These are phyloP conservation scores for Probosciger aterrimus DNA, from an alignment of 2,113 vertebrate genomes.

Conservation along the genomic window DNA sequence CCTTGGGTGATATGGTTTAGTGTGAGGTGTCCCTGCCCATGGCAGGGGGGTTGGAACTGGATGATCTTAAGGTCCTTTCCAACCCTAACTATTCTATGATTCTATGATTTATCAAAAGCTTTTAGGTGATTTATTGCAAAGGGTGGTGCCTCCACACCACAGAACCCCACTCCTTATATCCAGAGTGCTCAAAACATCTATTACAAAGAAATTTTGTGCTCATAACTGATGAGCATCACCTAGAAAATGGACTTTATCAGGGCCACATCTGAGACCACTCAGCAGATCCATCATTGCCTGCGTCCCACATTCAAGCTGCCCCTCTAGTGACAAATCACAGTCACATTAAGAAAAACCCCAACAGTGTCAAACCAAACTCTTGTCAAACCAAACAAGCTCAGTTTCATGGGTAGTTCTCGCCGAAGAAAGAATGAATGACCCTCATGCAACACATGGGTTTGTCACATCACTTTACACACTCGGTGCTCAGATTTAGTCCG, in stretches of 20 bases:
- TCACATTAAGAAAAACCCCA: background rate
- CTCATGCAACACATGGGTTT: background rate
- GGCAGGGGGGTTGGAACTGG: too few species aligned
- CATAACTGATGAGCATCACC: background rate
- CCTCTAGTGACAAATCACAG: too few species aligned
- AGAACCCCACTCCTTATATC: too few species aligned
- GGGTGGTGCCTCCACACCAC: background rate
- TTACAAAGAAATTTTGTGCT: background rate
- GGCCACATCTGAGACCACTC: background rate
- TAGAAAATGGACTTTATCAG: background rate
- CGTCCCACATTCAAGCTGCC: accelerated
- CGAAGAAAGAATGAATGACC: accelerated
- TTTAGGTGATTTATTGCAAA: background rate
- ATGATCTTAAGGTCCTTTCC: too few species aligned
- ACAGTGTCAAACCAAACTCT: background rate
- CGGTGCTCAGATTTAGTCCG: too few species aligned
- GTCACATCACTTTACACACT: background rate
- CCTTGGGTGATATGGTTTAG: too few species aligned
- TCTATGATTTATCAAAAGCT: background rate
- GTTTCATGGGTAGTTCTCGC: accelerated
- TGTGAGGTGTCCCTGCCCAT: too few species aligned
- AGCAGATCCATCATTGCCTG: background rate
- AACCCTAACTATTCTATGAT: too few species aligned
- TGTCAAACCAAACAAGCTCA: background rate
- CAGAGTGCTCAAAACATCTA: background rate